phyloP scores from a whole-genome alignment of 2,888 invertebrate genomes.

The Dyspetes luteomarginatus region DNA sequence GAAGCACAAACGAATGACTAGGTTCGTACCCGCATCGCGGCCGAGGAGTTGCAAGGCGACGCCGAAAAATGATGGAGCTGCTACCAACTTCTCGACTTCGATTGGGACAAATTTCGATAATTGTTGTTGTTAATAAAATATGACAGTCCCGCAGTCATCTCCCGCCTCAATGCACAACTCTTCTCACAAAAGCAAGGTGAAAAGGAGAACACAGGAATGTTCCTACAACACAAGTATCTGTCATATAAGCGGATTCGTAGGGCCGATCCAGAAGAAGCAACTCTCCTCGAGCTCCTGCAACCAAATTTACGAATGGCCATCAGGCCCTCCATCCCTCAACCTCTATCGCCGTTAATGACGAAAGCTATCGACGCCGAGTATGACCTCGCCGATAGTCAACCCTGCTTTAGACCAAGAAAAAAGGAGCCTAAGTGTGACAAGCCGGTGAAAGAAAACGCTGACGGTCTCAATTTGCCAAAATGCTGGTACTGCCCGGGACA shows the following conservation, averaged over 20 bases:
- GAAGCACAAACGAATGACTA: not conserved
- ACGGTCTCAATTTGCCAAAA: no score
- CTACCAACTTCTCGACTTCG: not conserved
- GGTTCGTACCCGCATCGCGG: not conserved
- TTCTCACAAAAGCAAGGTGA: not conserved
- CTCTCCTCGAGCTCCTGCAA: not conserved
- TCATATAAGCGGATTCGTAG: not conserved
- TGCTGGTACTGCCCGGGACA: no score
- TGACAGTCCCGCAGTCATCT: not conserved
- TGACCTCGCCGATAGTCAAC: not conserved
- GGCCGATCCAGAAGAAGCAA: not conserved
- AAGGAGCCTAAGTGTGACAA: not conserved
- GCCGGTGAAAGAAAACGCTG: no score
- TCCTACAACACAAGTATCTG: slow-evolving; percentile 6
- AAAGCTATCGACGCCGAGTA: slow-evolving; percentile 17
- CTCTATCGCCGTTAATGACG: not conserved
- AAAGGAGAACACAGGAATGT: not conserved
- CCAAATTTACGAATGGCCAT: not conserved
- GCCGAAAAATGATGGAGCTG: not conserved
- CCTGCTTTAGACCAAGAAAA: not conserved
- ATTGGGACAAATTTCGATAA: slow-evolving; percentile 1
- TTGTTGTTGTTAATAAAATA: not conserved
- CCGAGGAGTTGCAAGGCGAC: not conserved
- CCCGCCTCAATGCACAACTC: not conserved
- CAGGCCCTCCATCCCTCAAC: not conserved